Evolutionary conservation across 35 echinoderm and acorn worm genomes (phyloP).

Genomic region (Stichopus chloronotus): DNA sequence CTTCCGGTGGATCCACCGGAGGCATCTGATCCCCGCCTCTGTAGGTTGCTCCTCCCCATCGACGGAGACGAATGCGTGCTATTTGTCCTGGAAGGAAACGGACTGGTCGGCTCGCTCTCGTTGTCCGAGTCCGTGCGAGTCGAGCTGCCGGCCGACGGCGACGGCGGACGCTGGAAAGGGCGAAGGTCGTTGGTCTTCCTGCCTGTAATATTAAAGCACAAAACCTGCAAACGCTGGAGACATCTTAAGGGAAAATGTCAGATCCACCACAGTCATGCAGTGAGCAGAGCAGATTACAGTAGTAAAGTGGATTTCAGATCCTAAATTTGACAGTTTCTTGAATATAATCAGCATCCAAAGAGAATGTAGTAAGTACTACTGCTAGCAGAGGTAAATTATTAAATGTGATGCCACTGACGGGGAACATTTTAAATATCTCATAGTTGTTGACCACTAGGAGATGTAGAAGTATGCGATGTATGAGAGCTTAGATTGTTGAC

Average conservation of each 20-base stretch:
- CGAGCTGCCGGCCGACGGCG: slow-evolving; percentile 44
- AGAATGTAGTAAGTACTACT: too few relatives aligned
- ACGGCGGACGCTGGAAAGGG: slow-evolving; percentile 54
- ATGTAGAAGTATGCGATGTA: too few relatives aligned
- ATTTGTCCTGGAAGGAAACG: slow-evolving; percentile 79
- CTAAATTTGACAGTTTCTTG: too few relatives aligned
- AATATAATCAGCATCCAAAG: too few relatives aligned
- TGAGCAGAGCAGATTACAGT: neutral
- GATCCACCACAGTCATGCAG: neutral
- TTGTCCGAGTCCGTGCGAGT: slow-evolving; percentile 79
- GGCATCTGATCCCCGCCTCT: slow-evolving; percentile 77
- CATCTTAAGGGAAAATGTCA: neutral
- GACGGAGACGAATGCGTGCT: slow-evolving; percentile 78
- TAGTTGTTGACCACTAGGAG: too few relatives aligned
- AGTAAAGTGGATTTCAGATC: neutral
- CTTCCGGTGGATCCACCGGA: slow-evolving; percentile 83
- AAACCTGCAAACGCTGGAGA: neutral
- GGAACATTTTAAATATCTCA: too few relatives aligned
- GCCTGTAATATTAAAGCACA: slow-evolving; percentile 2
- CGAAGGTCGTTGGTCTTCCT: slow-evolving; percentile 61
- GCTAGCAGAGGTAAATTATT: too few relatives aligned
- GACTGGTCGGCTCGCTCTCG: slow-evolving; percentile 83
- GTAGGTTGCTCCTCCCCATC: slow-evolving; percentile 49
- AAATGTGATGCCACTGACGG: too few relatives aligned
- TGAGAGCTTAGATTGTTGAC: too few relatives aligned